phyloP scores from a whole-genome alignment of 2,113 vertebrate genomes.

The Dasyurus viverrinus region DNA sequence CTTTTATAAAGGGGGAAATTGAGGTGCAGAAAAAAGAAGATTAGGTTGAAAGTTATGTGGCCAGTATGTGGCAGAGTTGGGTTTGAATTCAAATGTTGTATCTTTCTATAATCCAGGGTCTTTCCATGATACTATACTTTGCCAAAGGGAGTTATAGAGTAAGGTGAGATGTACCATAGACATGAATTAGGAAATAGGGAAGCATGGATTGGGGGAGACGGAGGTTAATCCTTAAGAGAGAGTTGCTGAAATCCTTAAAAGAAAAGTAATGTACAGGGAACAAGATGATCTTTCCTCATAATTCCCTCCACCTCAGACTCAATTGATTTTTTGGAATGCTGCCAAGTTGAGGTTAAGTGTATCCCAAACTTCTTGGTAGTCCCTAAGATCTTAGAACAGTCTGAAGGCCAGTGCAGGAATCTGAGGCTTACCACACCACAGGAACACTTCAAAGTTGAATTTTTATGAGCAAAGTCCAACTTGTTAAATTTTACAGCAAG shows the following conservation, averaged over 20 bases:
- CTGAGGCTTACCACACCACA: background rate
- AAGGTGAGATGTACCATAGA: background rate
- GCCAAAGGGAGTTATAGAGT: background rate
- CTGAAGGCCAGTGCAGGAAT: background rate
- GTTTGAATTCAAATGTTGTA: background rate
- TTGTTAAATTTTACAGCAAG: slow-evolving; percentile 30
- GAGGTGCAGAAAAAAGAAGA: background rate
- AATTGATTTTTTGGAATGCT: background rate
- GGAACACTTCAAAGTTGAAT: background rate
- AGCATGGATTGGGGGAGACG: background rate
- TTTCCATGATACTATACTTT: background rate
- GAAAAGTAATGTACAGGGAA: background rate
- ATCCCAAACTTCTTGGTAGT: rapidly evolving
- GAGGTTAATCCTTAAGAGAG: background rate
- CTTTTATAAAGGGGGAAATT: background rate
- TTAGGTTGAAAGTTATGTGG: background rate
- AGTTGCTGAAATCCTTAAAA: background rate
- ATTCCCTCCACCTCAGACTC: background rate
- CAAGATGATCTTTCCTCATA: rapidly evolving
- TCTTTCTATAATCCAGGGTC: background rate
- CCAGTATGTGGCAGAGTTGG: background rate
- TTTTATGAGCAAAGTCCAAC: background rate
- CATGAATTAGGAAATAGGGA: background rate
- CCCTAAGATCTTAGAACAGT: background rate
- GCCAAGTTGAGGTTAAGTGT: background rate